phyloP scores from a whole-genome alignment of 2,888 invertebrate genomes.

The Trileptium ribeirensis region DNA sequence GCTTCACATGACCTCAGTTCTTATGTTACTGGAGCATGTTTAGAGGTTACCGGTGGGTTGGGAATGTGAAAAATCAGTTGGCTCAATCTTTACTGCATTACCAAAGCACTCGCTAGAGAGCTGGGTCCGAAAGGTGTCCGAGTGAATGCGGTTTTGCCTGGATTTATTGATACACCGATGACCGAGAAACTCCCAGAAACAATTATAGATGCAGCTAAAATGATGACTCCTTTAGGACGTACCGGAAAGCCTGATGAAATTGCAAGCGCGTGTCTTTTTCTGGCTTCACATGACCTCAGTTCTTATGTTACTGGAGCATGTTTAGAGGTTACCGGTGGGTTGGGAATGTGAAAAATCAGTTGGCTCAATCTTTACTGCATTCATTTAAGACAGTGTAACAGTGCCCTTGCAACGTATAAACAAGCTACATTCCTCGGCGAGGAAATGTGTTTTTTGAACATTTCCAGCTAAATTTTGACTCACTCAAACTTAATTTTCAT shows the following conservation, averaged over 20 bases:
- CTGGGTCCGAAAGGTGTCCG: slow-evolving; percentile 63
- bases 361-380: too few species aligned
- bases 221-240: slow-evolving; percentile 38
- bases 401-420: too few species aligned
- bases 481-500: too few species aligned
- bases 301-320: slow-evolving; percentile 78
- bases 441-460: too few species aligned
- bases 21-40: slow-evolving; percentile 74
- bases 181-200: slow-evolving; percentile 67
- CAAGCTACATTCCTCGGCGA: too few species aligned
- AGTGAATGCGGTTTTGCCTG: slow-evolving; percentile 77
- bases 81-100: too few species aligned
- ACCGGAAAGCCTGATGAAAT: slow-evolving; percentile 61
- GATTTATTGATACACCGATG: slow-evolving; percentile 79
- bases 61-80: too few species aligned
- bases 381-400: too few species aligned
- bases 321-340: slow-evolving; percentile 76
- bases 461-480: too few species aligned
- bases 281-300: slow-evolving; percentile 75
- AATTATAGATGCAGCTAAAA: neutral
- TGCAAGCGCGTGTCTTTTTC: slow-evolving; percentile 74
- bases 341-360: slow-evolving; percentile 52
- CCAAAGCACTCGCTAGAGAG: slow-evolving; percentile 78
- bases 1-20: slow-evolving; percentile 77
- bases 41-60: slow-evolving; percentile 76